Evolutionary conservation across 2,113 vertebrate species (phyloP), one percentile per base, ranked within the genome.

Genomic region (Orthonyx spaldingii): DNA sequence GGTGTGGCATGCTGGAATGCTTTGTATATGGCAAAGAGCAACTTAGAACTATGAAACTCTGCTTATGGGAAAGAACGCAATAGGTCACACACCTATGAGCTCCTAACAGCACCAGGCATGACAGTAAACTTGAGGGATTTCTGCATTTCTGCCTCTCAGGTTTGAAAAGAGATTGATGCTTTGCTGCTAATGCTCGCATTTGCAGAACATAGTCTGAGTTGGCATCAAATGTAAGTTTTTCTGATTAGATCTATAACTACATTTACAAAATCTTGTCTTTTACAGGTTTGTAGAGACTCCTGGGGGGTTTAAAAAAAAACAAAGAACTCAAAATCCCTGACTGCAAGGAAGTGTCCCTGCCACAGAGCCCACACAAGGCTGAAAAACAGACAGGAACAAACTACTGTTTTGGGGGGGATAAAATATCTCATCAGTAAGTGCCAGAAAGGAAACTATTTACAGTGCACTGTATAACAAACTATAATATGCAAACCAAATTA

Each of bases 161-260:
- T 53, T 33, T 47, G 33, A 28, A 63, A 70, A 60, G 18, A 76
- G 22, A 63, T 17, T 26, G 63, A 64, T 59, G 33, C 16, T 81
- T 65, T 81, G 20, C 64, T 81, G 35, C 24, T 56, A 5, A 8
- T 44, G 13, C 35, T 70, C 47, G 27, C 18, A 11, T 35, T 33
- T 55, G 33, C 35, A 88, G 32, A 84, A 23, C 0, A 0, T 0
- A 3, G 9, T 41, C 46, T 7, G 14, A 68, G 26, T 0, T 64
- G 15, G 13, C 16, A 49, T 26, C 11, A 76, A 75, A 70, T 2
- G 0, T 26, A 63, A 46, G 9, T 18, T 85, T 83, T 79, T 44
- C 39, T 47, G 9, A 71, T 68, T n/a, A 64, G 16, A 33, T 32
- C 16, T 82, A 21, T 8, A 82, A 41, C 19, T 55, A 24, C 10